phyloP scores from a whole-genome alignment of 2,888 invertebrate species.

The Xylophagus ater region DNA sequence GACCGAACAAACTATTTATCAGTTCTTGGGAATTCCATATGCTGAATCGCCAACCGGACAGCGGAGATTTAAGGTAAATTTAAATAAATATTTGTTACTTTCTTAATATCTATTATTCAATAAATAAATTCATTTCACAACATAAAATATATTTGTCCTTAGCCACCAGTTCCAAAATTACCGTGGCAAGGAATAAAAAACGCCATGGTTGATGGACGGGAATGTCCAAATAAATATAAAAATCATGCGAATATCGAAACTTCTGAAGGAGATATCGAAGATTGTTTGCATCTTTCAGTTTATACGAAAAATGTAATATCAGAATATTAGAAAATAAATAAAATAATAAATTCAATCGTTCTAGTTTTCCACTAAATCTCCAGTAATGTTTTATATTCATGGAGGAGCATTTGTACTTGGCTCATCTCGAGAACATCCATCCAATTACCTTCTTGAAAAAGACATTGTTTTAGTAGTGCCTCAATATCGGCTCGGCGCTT shows the following conservation, averaged over 20 bases:
- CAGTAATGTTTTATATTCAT: slow-evolving; percentile 40
- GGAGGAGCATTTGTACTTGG: slow-evolving; percentile 39
- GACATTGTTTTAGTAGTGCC: slow-evolving; percentile 42
- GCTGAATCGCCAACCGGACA: slow-evolving; percentile 29
- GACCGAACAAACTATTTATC: slow-evolving; percentile 28
- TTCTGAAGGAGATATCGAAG: slow-evolving; percentile 29
- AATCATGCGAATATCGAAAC: slow-evolving; percentile 17
- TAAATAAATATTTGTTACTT: too few species aligned
- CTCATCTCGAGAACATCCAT: slow-evolving; percentile 32
- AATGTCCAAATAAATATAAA: slow-evolving; percentile 30
- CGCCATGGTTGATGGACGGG: slow-evolving; percentile 28
- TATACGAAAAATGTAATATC: slow-evolving; percentile 34
- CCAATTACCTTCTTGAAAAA: slow-evolving; percentile 38
- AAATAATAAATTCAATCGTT: not conserved
- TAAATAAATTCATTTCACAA: too few species aligned
- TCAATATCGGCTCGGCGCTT: slow-evolving; percentile 42
- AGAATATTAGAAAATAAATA: not conserved
- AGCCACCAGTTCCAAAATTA: slow-evolving; percentile 29
- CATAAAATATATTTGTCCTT: not conserved
- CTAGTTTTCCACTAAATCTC: slow-evolving; percentile 14
- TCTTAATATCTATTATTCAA: too few species aligned
- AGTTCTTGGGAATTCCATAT: slow-evolving; percentile 33
- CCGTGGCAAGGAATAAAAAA: slow-evolving; percentile 29
- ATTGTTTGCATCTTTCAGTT: slow-evolving; percentile 34
- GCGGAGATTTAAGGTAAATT: slow-evolving; percentile 31